Percentiles rank a stretch among this genome's conserved stretches.
Evolutionary conservation across 2,888 invertebrate species (phyloP).

Genomic region (Antitype chi): DNA sequence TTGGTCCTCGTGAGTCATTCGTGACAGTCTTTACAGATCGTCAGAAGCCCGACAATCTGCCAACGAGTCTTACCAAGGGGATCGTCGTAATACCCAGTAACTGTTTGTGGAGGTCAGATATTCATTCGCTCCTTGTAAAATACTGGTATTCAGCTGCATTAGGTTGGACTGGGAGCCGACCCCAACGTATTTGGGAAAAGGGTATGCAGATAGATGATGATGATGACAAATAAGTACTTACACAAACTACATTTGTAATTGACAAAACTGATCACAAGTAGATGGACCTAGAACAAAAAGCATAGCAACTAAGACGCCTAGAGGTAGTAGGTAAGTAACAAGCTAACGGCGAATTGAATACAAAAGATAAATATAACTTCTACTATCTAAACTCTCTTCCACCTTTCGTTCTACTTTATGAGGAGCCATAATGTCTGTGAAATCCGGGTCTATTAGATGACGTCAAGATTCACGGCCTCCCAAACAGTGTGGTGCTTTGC

Average conservation of each 20-base stretch:
- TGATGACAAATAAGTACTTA: neutral
- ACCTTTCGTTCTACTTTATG: slow-evolving; percentile 37
- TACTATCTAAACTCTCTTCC: neutral
- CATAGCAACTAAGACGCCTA: neutral
- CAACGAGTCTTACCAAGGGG: no score
- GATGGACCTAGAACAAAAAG: neutral
- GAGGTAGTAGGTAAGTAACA: neutral
- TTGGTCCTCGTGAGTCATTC: no score
- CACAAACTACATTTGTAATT: slow-evolving; percentile 2
- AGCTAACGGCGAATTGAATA: neutral
- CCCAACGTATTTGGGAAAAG: no score
- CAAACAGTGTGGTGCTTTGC: slow-evolving; percentile 36
- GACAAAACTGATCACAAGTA: neutral
- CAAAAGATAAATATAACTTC: neutral
- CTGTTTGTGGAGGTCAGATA: no score
- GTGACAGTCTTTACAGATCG: no score
- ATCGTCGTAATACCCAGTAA: no score
- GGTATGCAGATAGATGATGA: no score
- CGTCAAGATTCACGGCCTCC: slow-evolving; percentile 51
- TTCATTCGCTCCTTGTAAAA: no score
- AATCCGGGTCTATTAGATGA: slow-evolving; percentile 61
- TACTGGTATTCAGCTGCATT: no score
- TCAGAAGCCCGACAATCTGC: no score
- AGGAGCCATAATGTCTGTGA: slow-evolving; percentile 58
- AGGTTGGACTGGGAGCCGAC: no score